Percentiles rank a stretch among this genome's conserved stretches.
These are phyloP conservation scores for Agonopterix heracliana DNA, from an alignment of 2,888 invertebrate genomes.

Conservation along the genomic window DNA sequence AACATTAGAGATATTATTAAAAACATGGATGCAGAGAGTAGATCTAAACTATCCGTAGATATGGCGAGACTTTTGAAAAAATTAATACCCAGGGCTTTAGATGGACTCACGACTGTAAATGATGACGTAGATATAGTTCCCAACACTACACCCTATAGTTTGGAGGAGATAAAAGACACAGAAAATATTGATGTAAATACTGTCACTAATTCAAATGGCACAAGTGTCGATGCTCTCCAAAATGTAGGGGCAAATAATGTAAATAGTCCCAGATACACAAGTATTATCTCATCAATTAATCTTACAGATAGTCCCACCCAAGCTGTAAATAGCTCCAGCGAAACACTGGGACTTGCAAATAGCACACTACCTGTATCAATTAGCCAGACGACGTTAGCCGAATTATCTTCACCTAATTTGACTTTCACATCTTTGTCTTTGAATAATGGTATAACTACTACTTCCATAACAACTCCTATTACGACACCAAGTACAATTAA, in stretches of 20 bases:
- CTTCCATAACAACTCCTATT: conserved; percentile 13
- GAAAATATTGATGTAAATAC: conserved; percentile 48
- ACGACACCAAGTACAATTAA: conserved; percentile 15
- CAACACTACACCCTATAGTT: conserved; percentile 68
- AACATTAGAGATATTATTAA: conserved; percentile 62
- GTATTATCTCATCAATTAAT: conserved; percentile 23
- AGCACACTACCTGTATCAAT: conserved; percentile 34
- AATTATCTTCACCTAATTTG: neutral
- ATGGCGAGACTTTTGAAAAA: conserved; percentile 68
- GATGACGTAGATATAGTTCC: conserved; percentile 49
- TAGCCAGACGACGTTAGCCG: conserved; percentile 33
- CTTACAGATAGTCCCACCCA: conserved; percentile 25
- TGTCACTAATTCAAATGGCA: conserved; percentile 21
- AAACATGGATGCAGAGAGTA: conserved; percentile 64
- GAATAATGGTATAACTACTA: conserved; percentile 11
- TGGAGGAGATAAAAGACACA: conserved; percentile 68
- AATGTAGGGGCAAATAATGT: conserved; percentile 44
- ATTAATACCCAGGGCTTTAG: conserved; percentile 67
- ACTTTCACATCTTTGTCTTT: conserved; percentile 12
- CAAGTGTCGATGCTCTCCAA: conserved; percentile 46
- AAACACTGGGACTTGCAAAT: conserved; percentile 24
- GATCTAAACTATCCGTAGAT: conserved; percentile 68
- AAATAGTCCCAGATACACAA: conserved; percentile 37
- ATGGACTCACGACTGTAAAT: conserved; percentile 44
- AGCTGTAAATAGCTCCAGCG: conserved; percentile 50